Evolutionary conservation across 2,797 vertebrate species (phyloP).

Genomic region (Meda fulgida): DNA sequence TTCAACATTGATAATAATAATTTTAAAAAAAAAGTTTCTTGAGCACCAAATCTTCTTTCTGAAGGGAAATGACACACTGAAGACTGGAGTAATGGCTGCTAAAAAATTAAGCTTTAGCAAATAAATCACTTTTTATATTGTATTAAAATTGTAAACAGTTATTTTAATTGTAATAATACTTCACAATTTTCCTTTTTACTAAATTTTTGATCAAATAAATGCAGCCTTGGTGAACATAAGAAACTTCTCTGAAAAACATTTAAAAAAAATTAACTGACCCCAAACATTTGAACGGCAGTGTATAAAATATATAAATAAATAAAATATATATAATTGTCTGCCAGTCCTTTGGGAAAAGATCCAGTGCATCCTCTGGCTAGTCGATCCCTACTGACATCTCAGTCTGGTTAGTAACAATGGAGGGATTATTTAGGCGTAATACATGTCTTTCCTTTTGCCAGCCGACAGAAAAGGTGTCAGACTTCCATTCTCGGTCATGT

Average conservation of each 20-base stretch:
- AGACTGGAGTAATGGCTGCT: no score
- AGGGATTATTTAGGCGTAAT: slow-evolving; percentile 13
- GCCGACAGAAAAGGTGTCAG: slow-evolving; percentile 23
- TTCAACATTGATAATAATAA: no score
- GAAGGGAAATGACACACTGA: no score
- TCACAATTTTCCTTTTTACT: neutral
- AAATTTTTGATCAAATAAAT: neutral
- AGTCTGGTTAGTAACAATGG: slow-evolving; percentile 5
- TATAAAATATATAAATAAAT: neutral
- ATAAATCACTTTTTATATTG: no score
- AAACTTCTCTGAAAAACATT: neutral
- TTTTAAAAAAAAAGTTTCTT: no score
- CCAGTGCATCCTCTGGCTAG: neutral
- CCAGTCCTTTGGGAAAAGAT: neutral
- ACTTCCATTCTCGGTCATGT: slow-evolving; percentile 28
- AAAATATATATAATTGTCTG: neutral
- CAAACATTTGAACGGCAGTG: neutral
- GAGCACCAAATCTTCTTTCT: no score
- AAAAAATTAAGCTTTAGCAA: no score
- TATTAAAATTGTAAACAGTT: neutral
- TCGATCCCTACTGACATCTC: neutral
- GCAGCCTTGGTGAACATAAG: neutral
- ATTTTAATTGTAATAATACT: neutral
- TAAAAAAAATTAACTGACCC: neutral
- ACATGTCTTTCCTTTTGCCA: slow-evolving; percentile 18